Evolutionary conservation across 1,140 invertebrate species (phyloP), one percentile per base, ranked within the genome.

Genomic region (Asbolus verrucosus): DNA sequence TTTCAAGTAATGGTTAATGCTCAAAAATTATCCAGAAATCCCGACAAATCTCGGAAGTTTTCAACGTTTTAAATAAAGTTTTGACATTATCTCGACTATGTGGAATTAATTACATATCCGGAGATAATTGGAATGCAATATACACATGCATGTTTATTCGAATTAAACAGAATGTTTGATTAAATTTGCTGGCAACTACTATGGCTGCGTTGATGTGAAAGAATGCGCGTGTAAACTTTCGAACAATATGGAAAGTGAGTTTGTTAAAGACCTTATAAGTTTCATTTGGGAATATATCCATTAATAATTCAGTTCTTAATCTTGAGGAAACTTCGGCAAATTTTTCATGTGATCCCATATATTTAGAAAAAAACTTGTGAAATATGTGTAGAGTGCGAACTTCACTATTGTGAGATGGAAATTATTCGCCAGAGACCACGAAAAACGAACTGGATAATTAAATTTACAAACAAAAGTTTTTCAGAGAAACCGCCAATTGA

Each of bases 251-350:
- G n/a, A n/a, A n/a, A n/a, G n/a, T n/a, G n/a, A n/a, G n/a, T n/a
- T n/a, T 16, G 11, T 11, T 24, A 54, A 54, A 27, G 9, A n/a
- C 8, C 9, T 11, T 8, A 18, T 54, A 11, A 13, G 46, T 27
- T 54, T 54, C 11, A 31, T 54, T 54, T 24, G 46, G 46, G 61
- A 39, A 41, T 41, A 41, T 1, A 63, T 39, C 16, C 19, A 62
- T 63, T 36, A 63, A 63, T 39, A 63, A 63, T 63, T 63, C 33
- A 39, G 11, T 6, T 13, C 24, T 11, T 63, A 63, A 63, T 63
- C 21, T 63, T 16, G 11, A n/a, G 9, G 14, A 60, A 21, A 54
- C 1, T 36, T 67, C 13, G 33, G 27, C 38, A 15, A 18, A 66
- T 15, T 15, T 43, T 16, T 43, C 16, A 4, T 11, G 11, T 11